Evolutionary conservation across 1,140 invertebrate genomes (phyloP).

Genomic region (Trachymyrmex septentrionalis): DNA sequence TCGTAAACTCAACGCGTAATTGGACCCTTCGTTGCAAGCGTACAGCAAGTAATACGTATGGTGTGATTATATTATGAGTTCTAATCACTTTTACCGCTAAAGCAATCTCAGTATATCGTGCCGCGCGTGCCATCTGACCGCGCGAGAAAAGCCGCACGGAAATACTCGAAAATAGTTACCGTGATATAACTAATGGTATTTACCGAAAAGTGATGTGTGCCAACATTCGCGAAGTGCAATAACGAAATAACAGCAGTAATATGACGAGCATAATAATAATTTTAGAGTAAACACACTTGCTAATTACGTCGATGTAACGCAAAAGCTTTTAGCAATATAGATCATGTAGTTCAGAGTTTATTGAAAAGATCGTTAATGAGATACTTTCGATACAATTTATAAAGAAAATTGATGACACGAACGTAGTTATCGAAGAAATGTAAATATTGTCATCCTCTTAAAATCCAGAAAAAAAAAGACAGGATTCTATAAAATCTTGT

Average conservation of each 20-base stretch:
- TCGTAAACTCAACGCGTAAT: slow-evolving; percentile 54
- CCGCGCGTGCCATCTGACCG: slow-evolving; percentile 36
- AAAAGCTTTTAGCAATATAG: slow-evolving; percentile 28
- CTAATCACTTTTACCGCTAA: slow-evolving; percentile 67
- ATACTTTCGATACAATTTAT: background rate
- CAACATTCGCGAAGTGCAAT: slow-evolving; percentile 41
- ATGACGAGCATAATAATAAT: slow-evolving; percentile 48
- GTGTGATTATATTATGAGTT: slow-evolving; percentile 58
- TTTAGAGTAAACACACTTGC: slow-evolving; percentile 37
- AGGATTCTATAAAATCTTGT: background rate
- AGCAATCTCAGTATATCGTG: slow-evolving; percentile 28
- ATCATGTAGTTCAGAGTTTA: background rate
- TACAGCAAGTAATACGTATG: slow-evolving; percentile 58
- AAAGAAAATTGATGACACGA: background rate
- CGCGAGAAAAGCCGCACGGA: slow-evolving; percentile 26
- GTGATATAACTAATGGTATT: slow-evolving; percentile 42
- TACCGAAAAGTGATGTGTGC: slow-evolving; percentile 20
- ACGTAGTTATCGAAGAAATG: too few relatives aligned
- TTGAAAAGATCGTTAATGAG: slow-evolving; percentile 2
- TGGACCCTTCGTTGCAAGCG: slow-evolving; percentile 53
- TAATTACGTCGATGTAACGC: slow-evolving; percentile 16
- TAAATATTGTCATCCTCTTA: background rate
- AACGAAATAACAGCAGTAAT: slow-evolving; percentile 29
- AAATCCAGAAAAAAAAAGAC: background rate
- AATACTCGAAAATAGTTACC: slow-evolving; percentile 57